Base-by-base conservation (phyloP, 2,797 vertebrate genomes). In the Micromesistius poutassou region DNA sequence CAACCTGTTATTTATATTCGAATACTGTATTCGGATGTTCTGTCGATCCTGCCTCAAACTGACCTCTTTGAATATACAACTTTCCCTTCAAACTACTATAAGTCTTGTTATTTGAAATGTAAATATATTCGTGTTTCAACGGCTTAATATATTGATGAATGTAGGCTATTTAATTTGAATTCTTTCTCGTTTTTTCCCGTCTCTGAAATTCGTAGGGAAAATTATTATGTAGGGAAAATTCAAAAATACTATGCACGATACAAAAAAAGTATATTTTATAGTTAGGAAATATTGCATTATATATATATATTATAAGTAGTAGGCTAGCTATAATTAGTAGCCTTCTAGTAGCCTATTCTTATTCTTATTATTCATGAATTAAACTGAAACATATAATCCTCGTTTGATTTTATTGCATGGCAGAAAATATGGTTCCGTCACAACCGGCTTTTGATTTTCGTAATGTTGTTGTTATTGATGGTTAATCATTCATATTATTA, bases 281-380 rank as follows among this genome's bases (percentile, higher is more conserved):
- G 46, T 74, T n/a, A 75, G 16, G 14, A 38, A 33, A 40, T 28
- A 71, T 66, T 30, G 30, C 1, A 74, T 71, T 74, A 46, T 35
- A 62, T 70, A 68, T 70, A 25, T 68, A 74, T 33, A 35, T 75
- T n/a, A n/a, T n/a, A n/a, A 73, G 28, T 72, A 79, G 13, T 78
- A 70, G 22, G n/a, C n/a, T 78, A 35, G 2, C 25, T 40, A 40
- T 30, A 25, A 22, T 42, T 22, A 71, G 9, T 50, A 50, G 33
- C 74, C 14, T 73, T 36, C 8, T 66, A 73, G 25, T 75, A n/a
- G n/a, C n/a, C n/a, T n/a, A 79, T 8, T 78, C 40, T 19, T 78
- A 55, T 71, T 36, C 30, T 9, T 16, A 50, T 50, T 50, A 16
- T 22, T 73, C 22, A 55, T 22, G 12, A 55, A 22, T 74, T 12